These are phyloP conservation scores for Coregonus ussuriensis DNA, from an alignment of 2,797 vertebrate genomes.

Conservation along the genomic window DNA sequence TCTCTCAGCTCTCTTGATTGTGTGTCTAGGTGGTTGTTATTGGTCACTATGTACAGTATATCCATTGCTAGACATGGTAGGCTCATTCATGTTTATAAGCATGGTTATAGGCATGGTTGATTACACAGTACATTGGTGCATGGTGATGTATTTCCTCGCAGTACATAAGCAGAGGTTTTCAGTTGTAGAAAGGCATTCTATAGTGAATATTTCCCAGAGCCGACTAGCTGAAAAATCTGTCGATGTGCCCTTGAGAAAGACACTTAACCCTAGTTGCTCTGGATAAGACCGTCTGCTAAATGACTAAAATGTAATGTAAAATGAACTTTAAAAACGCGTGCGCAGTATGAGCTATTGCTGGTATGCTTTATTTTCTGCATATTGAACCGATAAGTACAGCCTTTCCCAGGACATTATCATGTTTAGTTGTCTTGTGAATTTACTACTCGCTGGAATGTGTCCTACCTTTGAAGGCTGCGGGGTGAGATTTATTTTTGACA, in stretches of 20 bases:
- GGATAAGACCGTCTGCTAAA: no score
- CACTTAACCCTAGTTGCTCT: no score
- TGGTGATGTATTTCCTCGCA: not conserved
- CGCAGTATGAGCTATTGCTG: not conserved
- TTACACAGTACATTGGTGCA: not conserved
- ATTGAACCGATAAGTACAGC: not conserved
- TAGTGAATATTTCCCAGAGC: not conserved
- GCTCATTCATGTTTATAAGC: not conserved
- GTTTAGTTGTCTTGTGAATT: conserved; percentile 17
- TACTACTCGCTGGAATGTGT: not conserved
- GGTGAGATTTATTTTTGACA: no score
- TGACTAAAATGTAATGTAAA: no score
- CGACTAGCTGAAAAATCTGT: no score
- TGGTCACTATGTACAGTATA: not conserved
- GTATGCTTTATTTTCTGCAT: not conserved
- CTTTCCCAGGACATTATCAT: conserved; percentile 8
- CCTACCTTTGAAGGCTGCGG: no score
- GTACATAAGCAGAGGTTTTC: not conserved
- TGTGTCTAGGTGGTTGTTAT: not conserved
- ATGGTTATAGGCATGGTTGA: not conserved
- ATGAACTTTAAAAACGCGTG: no score
- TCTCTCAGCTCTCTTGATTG: conserved; percentile 10
- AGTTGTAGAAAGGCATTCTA: not conserved
- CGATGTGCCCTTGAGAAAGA: no score
- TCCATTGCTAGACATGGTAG: not conserved